Evolutionary conservation across 2,797 vertebrate species (phyloP).

Genomic region (Chanos chanos): DNA sequence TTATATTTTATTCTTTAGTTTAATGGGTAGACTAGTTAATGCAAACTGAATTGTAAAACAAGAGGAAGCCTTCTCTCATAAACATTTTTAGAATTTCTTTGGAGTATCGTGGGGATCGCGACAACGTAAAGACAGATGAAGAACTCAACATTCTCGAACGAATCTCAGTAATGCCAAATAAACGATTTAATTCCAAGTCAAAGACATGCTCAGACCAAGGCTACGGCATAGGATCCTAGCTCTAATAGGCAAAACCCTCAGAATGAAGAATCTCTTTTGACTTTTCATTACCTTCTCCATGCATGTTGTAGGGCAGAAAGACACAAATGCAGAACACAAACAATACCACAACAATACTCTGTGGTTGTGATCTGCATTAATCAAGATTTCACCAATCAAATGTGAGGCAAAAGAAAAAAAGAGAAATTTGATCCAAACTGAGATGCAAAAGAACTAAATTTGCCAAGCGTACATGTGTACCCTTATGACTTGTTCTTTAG

Average conservation of each 20-base stretch:
- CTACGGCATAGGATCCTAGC: constrained; percentile 65
- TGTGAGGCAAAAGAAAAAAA: too few relatives aligned
- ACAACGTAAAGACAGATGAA: too few relatives aligned
- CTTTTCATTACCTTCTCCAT: constrained; percentile 63
- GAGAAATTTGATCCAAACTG: too few relatives aligned
- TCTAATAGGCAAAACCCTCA: constrained; percentile 69
- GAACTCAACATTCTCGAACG: too few relatives aligned
- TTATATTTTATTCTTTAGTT: neutral
- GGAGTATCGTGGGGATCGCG: too few relatives aligned
- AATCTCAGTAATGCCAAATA: too few relatives aligned
- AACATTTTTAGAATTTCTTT: too few relatives aligned
- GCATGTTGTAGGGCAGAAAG: constrained; percentile 83
- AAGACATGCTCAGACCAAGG: constrained; percentile 83
- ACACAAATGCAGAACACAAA: constrained; percentile 73
- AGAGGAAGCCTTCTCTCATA: neutral
- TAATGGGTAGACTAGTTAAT: neutral
- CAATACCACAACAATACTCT: neutral
- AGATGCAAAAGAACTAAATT: too few relatives aligned
- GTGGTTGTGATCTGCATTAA: too few relatives aligned
- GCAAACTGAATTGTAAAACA: neutral
- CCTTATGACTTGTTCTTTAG: constrained; percentile 67
- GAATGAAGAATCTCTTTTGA: constrained; percentile 59
- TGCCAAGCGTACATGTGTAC: constrained; percentile 74
- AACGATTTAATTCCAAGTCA: too few relatives aligned
- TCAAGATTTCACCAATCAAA: too few relatives aligned